Conservation (phyloP, 2,797 vertebrate species). For the Sylvilagus floridanus region DNA sequence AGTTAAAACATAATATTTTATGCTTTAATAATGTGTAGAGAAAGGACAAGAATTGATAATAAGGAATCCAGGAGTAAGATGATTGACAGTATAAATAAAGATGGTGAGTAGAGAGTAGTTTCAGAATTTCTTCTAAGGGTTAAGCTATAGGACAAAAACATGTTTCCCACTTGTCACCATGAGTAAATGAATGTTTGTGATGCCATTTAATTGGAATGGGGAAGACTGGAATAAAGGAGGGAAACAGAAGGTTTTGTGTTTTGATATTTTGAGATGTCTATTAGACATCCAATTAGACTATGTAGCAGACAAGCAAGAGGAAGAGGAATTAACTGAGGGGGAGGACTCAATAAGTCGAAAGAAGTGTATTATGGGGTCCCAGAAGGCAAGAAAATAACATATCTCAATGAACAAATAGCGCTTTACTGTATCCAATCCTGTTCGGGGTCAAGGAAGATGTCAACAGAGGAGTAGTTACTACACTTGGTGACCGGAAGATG, state of each 20-base stretch:
- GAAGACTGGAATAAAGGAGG: background rate
- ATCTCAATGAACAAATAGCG: background rate
- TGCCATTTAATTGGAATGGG: background rate
- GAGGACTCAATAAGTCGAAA: background rate
- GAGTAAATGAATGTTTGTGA: too few relatives aligned
- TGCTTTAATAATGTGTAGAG: background rate
- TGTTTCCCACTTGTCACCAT: background rate
- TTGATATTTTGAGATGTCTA: background rate
- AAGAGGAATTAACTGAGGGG: background rate
- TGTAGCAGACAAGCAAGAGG: background rate
- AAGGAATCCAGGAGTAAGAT: background rate
- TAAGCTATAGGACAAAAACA: background rate
- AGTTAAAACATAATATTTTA: too few relatives aligned
- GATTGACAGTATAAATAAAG: background rate
- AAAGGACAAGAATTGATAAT: background rate
- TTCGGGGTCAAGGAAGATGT: background rate
- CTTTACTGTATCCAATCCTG: background rate
- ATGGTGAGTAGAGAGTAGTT: background rate
- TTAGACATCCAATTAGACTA: background rate
- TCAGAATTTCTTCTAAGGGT: background rate
- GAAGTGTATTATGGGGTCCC: rapidly evolving
- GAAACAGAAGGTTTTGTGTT: background rate
- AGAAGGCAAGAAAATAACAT: background rate
- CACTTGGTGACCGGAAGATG: background rate
- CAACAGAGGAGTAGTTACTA: background rate